Conservation (phyloP, 2,888 invertebrate genomes). For the Oscheius sp. region DNA sequence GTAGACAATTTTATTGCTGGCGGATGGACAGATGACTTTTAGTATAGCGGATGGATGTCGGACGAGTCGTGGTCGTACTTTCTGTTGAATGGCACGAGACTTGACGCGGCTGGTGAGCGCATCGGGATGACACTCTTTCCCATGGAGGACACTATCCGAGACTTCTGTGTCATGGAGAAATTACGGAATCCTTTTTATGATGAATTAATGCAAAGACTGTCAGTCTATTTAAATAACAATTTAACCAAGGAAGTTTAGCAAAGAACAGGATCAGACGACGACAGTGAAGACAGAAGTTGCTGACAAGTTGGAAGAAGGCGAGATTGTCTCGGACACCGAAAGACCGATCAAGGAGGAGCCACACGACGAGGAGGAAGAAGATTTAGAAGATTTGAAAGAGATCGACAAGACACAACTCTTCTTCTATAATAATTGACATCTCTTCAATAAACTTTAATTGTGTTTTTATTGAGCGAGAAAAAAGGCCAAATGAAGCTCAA, state of each 20-base stretch:
- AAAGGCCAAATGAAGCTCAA: neutral
- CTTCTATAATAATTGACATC: too few species aligned
- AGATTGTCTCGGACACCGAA: neutral
- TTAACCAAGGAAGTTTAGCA: too few species aligned
- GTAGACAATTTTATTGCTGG: neutral
- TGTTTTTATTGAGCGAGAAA: too few species aligned
- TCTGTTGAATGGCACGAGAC: neutral
- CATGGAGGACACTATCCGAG: neutral
- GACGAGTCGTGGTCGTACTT: conserved; percentile 31
- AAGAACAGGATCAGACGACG: neutral
- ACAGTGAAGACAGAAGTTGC: conserved; percentile 9
- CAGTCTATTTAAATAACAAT: neutral
- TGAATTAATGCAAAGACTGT: neutral
- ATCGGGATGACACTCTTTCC: conserved; percentile 6
- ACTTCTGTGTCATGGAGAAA: neutral
- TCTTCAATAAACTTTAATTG: too few species aligned
- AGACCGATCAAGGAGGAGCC: too few species aligned
- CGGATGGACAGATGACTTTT: neutral
- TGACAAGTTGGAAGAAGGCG: neutral
- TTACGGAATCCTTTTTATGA: neutral
- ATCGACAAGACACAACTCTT: too few species aligned
- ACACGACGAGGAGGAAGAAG: too few species aligned
- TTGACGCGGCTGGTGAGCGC: neutral
- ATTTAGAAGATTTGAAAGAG: too few species aligned
- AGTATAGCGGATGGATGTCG: conserved; percentile 25